Conservation (phyloP, 64 coral and sea anemone species). For the Montipora cactus region DNA sequence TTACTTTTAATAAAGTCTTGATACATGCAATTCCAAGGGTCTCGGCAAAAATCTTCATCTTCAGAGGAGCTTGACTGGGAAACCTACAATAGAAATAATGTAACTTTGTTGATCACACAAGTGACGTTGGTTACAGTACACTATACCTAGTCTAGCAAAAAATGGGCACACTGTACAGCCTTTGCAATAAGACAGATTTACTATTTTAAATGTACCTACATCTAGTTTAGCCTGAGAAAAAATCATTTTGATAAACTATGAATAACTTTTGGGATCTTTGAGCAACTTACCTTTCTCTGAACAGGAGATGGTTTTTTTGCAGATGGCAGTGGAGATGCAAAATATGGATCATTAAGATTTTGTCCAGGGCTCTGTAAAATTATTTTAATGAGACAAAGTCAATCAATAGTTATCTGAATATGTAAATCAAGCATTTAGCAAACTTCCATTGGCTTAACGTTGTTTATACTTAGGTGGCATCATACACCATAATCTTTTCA, state of each 20-base stretch:
- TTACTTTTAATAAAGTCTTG: constrained; percentile 74
- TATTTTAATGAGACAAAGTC: neutral
- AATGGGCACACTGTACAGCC: too few species aligned
- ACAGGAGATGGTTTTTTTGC: constrained; percentile 20
- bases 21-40: constrained; percentile 86
- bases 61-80: constrained; percentile 35
- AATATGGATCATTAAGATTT: constrained; percentile 28
- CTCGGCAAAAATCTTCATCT: constrained; percentile 88
- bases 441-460: too few species aligned
- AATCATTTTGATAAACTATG: too few species aligned
- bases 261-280: too few species aligned
- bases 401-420: neutral
- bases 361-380: constrained; percentile 61
- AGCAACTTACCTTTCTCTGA: constrained; percentile 43
- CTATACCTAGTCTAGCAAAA: too few species aligned
- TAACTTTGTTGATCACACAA: neutral
- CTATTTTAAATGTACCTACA: too few species aligned
- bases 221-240: too few species aligned
- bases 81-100: constrained; percentile 6
- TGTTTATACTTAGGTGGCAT: too few species aligned
- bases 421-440: too few species aligned
- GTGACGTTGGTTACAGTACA: too few species aligned
- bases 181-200: too few species aligned
- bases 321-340: constrained; percentile 59
- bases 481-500: too few species aligned